These are phyloP conservation scores for Orthosia cruda DNA, from an alignment of 2,888 invertebrate genomes.

Conservation along the genomic window DNA sequence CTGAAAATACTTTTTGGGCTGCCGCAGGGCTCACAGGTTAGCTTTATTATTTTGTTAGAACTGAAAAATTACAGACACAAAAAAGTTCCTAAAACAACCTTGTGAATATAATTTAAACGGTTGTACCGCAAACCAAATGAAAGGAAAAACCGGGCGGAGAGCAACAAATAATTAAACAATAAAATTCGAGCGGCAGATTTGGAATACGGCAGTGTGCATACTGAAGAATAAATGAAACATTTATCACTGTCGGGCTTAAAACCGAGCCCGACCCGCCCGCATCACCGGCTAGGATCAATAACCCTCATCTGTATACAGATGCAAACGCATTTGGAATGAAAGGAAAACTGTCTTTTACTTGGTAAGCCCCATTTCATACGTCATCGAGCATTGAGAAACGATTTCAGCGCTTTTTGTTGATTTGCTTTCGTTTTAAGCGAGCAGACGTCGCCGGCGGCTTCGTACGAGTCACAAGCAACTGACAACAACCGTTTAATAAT, in stretches of 20 bases:
- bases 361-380: conserved; percentile 64
- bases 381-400: conserved; percentile 58
- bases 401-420: conserved; percentile 51
- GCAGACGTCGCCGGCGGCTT: conserved; percentile 20
- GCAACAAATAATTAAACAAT: conserved; percentile 71
- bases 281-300: conserved; percentile 77
- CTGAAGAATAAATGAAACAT: conserved; percentile 88
- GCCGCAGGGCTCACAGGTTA: conserved; percentile 13
- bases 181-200: conserved; percentile 81
- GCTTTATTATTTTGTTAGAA: conserved; percentile 15
- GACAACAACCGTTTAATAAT: conserved; percentile 35
- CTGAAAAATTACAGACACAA: conserved; percentile 21
- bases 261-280: conserved; percentile 75
- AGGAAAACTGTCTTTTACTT: conserved; percentile 68
- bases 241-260: conserved; percentile 87
- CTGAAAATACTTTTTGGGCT: neutral
- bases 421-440: conserved; percentile 52
- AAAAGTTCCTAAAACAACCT: conserved; percentile 26
- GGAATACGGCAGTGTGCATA: conserved; percentile 77
- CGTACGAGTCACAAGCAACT: conserved; percentile 34
- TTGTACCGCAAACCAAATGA: conserved; percentile 43
- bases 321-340: conserved; percentile 69
- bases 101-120: conserved; percentile 35
- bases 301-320: conserved; percentile 70
- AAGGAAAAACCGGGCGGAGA: conserved; percentile 49